These are phyloP conservation scores for Thalassophryne amazonica DNA, from an alignment of 2,797 vertebrate genomes.

Conservation along the genomic window DNA sequence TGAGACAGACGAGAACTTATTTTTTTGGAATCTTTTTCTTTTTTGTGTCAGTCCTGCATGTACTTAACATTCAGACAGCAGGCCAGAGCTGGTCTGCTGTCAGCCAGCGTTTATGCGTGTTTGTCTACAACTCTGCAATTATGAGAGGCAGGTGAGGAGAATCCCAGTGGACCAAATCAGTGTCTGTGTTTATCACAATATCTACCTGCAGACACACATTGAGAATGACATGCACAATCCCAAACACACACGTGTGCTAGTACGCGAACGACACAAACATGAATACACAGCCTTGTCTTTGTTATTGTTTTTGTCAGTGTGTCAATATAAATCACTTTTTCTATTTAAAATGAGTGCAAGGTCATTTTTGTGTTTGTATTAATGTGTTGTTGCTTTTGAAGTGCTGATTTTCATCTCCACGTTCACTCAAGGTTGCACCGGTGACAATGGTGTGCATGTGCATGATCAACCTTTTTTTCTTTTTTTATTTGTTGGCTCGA, in stretches of 20 bases:
- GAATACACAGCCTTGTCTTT: background rate
- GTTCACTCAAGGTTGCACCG: constrained; percentile 30
- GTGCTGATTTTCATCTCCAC: constrained; percentile 20
- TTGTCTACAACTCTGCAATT: constrained; percentile 36
- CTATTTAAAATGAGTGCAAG: background rate
- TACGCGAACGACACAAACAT: background rate
- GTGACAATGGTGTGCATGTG: background rate
- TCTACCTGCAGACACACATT: constrained; percentile 14
- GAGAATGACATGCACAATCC: background rate
- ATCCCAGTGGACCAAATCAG: constrained; percentile 46
- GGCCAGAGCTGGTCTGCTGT: background rate
- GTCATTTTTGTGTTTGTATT: background rate
- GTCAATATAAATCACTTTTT: background rate
- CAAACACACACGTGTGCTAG: background rate
- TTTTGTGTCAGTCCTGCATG: background rate
- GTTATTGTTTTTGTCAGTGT: too few relatives aligned
- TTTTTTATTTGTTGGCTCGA: constrained; percentile 19
- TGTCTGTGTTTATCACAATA: constrained; percentile 39
- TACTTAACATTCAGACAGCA: constrained; percentile 34
- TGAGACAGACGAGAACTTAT: background rate
- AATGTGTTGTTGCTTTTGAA: constrained; percentile 1
- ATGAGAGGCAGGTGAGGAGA: constrained; percentile 22
- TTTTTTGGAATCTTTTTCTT: background rate
- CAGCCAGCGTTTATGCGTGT: constrained; percentile 3
- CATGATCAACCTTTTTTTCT: background rate